Evolutionary conservation across 2,797 vertebrate genomes (phyloP), one percentile per base, ranked within the genome.

Genomic region (Anisognathus igniventris): DNA sequence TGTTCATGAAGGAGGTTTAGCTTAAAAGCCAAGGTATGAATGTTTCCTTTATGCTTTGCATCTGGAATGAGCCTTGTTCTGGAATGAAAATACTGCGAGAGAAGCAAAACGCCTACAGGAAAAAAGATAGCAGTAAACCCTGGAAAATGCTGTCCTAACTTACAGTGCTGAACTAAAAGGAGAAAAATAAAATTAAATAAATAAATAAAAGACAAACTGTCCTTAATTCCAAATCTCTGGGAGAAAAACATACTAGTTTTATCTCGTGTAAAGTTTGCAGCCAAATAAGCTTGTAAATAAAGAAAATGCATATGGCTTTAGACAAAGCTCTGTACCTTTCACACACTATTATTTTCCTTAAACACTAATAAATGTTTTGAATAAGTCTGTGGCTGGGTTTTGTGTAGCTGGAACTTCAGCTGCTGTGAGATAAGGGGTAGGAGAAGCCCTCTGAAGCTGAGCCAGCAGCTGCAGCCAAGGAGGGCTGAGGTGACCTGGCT

Each of bases 1-100:
- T 96, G 95, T 92, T 92, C 95, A 95, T 94, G 92, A 96, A 97
- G 97, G 96, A 96, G 95, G 91, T 97, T 96, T 94, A 96, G 94
- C 91, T 96, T 95, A 95, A 97, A 95, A 96, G 94, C 94, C 96
- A 96, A 97, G 96, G 95, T 82, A 57, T 50, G 47, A 96, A 71
- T 96, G 97, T 97, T 98, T 97, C 90, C 95, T 97, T 96, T 95
- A 93, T 39, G 78, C 95, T 95, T 95, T 79, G 86, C 91, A 90
- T 96, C 92, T 96, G 91, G 95, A 96, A 92, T 75, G 90, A 96
- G 75, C 90, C 93, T 97, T 97, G 95, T 94, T 97, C 95, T 94
- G 82, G 88, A 96, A 94, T 24, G 82, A 88, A 93, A 95, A 93
- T 83, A 76, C 75, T 44, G 74, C 74, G 65, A 81, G 71, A 45